A percentile compares a stretch with the other conserved stretches of the same genome.
phyloP scores from a whole-genome alignment of 2,113 vertebrate genomes.

The Urocynchramus pylzowi region DNA sequence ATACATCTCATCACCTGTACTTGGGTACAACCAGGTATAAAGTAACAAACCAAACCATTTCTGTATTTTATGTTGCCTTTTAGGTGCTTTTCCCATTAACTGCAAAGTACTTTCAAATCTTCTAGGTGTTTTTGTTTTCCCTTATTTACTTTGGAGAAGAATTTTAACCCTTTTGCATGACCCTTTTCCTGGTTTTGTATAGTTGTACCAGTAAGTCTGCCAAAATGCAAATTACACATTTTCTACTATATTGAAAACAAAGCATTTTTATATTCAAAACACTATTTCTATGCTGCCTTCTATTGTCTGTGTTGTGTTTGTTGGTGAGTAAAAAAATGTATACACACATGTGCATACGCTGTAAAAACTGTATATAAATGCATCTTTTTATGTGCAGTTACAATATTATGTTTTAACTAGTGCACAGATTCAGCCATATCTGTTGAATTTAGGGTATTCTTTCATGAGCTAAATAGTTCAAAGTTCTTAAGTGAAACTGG shows the following conservation, averaged over 20 bases:
- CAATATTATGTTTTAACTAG: constrained; percentile 73
- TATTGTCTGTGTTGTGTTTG: constrained; percentile 72
- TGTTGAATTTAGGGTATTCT: constrained; percentile 69
- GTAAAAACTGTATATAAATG: constrained; percentile 65
- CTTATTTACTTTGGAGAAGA: constrained; percentile 51
- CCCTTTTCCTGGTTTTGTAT: constrained; percentile 49
- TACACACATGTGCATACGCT: constrained; percentile 58
- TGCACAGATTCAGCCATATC: constrained; percentile 69
- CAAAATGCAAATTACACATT: constrained; percentile 69
- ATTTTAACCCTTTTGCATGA: constrained; percentile 69
- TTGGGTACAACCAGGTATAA: not conserved
- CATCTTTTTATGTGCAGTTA: constrained; percentile 71
- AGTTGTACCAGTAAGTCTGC: constrained; percentile 51
- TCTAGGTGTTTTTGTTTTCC: constrained; percentile 23
- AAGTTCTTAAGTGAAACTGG: constrained; percentile 60
- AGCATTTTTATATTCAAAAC: constrained; percentile 64
- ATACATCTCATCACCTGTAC: not conserved
- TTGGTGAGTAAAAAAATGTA: constrained; percentile 56
- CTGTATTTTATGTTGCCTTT: constrained; percentile 41
- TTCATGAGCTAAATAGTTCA: constrained; percentile 62
- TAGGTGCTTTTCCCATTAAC: constrained; percentile 22
- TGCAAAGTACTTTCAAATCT: constrained; percentile 20
- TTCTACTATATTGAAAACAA: constrained; percentile 68
- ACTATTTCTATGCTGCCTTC: constrained; percentile 78
- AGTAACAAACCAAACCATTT: not conserved